These are phyloP conservation scores for Schrankia costaestrigalis DNA, from an alignment of 2,888 invertebrate species.

Conservation along the genomic window DNA sequence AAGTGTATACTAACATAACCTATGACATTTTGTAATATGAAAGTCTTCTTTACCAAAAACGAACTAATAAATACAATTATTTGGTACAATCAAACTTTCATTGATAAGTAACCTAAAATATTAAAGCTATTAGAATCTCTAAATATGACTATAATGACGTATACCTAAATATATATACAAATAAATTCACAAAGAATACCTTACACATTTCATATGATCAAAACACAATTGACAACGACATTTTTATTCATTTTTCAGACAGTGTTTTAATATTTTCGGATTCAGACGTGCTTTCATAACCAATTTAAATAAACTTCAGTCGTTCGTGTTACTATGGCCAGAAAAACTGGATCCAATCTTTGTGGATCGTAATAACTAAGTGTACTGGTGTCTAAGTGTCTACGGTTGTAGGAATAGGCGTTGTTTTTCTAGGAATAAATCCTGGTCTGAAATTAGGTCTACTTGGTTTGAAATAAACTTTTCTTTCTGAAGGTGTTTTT, in stretches of 20 bases:
- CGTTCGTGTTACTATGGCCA: slow-evolving; percentile 54
- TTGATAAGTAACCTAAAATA: slow-evolving; percentile 43
- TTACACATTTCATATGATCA: slow-evolving; percentile 12
- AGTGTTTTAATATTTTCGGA: slow-evolving; percentile 35
- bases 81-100: slow-evolving; percentile 75
- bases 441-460: slow-evolving; percentile 65
- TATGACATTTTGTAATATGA: slow-evolving; percentile 70
- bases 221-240: slow-evolving; percentile 21
- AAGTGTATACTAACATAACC: slow-evolving; percentile 50
- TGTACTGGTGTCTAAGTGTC: slow-evolving; percentile 34
- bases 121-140: slow-evolving; percentile 74
- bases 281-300: slow-evolving; percentile 30
- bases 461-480: slow-evolving; percentile 59
- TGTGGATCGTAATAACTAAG: slow-evolving; percentile 27
- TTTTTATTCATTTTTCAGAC: slow-evolving; percentile 13
- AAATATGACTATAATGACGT: slow-evolving; percentile 71
- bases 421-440: slow-evolving; percentile 64
- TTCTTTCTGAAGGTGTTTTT: slow-evolving; percentile 63
- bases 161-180: slow-evolving; percentile 47
- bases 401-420: slow-evolving; percentile 37
- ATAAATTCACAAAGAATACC: slow-evolving; percentile 19
- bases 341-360: slow-evolving; percentile 47
- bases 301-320: slow-evolving; percentile 43
- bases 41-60: slow-evolving; percentile 72
- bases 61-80: slow-evolving; percentile 74